Base-by-base conservation (phyloP, 2,113 vertebrate species). In the Pandion haliaetus region DNA sequence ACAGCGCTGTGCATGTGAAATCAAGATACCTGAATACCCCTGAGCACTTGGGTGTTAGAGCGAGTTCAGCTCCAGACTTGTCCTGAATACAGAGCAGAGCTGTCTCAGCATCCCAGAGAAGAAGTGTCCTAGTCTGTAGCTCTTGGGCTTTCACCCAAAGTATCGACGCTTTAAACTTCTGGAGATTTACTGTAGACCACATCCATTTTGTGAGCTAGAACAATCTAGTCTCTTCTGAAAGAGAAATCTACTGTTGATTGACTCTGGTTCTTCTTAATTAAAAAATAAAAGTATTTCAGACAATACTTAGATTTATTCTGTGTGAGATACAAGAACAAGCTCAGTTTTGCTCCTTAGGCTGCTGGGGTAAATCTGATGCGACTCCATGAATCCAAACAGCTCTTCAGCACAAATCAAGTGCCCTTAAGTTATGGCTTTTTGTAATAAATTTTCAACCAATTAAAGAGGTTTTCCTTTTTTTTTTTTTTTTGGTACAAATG, bases 331-430 rank as follows among this genome's bases (percentile, higher is more conserved):
- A 83, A 79, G 40, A 83, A 12, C 12, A 21, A 93, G 63, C 63
- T 76, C 45, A 67, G 2, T 91, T 94, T 90, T 95, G 23, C 67
- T 81, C 50, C 50, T 40, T n/a, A 25, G 69, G 55, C 91, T 55
- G 38, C 62, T 79, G 44, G 24, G n/a, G 42, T 91, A 94, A 94
- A 93, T 95, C 54, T 73, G 45, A 91, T 80, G 81, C 0, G 0
- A 91, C 42, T 94, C 50, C 62, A 66, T 34, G 78, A 93, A 95
- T 73, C 57, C 73, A 55, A 95, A 94, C 24, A 89, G 70, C 66
- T 73, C 71, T 95, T 91, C 74, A 94, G 73, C 21, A 85, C 61
- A 93, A 90, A 94, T 92, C 78, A 91, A 95, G 62, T 36, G 73
- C 54, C 45, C 45, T 94, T 94, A 91, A 82, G 65, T 89, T 72